Percentiles rank a stretch among this genome's conserved stretches.
phyloP scores from a whole-genome alignment of 2,113 vertebrate species.

The Heteronetta atricapilla region DNA sequence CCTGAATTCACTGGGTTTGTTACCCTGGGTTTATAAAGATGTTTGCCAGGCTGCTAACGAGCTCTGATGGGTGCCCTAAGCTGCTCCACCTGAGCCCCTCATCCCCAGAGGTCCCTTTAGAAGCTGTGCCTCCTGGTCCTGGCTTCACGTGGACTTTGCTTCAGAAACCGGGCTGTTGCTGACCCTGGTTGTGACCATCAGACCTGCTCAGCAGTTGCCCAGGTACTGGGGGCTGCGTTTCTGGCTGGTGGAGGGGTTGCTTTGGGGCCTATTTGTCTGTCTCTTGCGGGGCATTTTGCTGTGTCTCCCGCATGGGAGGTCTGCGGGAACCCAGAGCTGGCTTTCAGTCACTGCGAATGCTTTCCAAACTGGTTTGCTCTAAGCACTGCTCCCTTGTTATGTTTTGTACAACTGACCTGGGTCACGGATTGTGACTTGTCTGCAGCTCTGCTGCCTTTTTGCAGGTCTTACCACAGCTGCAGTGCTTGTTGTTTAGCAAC shows the following conservation, averaged over 20 bases:
- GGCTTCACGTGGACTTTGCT: neutral
- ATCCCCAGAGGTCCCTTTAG: rapidly evolving
- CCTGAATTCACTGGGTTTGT: neutral
- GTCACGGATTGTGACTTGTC: neutral
- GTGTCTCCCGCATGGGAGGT: neutral
- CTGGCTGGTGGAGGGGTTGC: neutral
- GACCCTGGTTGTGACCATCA: neutral
- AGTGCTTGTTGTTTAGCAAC: neutral
- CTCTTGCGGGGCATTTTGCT: neutral
- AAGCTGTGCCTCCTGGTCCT: neutral
- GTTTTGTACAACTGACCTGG: neutral
- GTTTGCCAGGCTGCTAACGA: neutral
- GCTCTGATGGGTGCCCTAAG: neutral
- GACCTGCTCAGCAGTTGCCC: neutral
- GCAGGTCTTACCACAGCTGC: neutral
- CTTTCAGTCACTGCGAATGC: neutral
- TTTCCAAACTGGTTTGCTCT: neutral
- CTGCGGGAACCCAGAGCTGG: neutral
- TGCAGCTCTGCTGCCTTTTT: neutral
- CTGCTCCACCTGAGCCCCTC: neutral
- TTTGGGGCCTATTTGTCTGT: neutral
- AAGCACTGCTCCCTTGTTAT: neutral
- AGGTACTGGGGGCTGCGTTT: neutral
- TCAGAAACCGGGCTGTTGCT: neutral
- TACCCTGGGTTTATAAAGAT: neutral